Base-by-base conservation (phyloP, 2,113 vertebrate genomes). In the Dasyprocta punctata region DNA sequence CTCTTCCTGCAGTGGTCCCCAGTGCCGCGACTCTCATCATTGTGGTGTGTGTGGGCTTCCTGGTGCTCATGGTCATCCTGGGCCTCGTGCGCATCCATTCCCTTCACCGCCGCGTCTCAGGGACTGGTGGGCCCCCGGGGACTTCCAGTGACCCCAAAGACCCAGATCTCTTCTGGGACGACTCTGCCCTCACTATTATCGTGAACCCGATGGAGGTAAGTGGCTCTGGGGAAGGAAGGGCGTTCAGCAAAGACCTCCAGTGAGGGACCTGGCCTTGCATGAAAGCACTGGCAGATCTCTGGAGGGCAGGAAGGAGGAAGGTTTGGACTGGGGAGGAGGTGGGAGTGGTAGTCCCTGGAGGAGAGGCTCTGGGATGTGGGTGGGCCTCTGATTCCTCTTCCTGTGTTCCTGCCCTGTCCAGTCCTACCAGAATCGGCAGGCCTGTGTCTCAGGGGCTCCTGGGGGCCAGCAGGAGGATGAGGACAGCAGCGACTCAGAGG, bases 191-290 rank as follows among this genome's bases (percentile, higher is more conserved):
- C 97, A 99, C 99, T 96, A 99, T 99, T 96, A 99, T 99, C 0
- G 99, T 99, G 92, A 99, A 99, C 98, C 99, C 99, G 47, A 99
- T 99, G 99, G 99, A 99, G 99, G 99, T 99, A 98, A 99, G 98
- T 87, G 78, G 13, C 44, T 41, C 26, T 60, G 38, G 22, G 52
- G 60, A 24, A 13, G 1, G 38, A 19, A 52, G 19, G 22, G 16
- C 26, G 17, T 33, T 28, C 61, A 16, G 14, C 3, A 84, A 81
- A n/a, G 94, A 26, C 60, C 49, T n/a, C 49, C 3, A 26, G 24
- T 0, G 24, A 44, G 61, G 63, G 85, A 22, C 38, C 73, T 24
- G 49, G 67, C 30, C 36, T 38, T 22, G 24, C 33, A 28, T 1
- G 10, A 77, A 65, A 58, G 61, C 58, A 56, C 63, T 41, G 33